Percentiles rank a stretch among this genome's conserved stretches.
phyloP scores from a whole-genome alignment of 2,113 vertebrate species.

The Baryphthengus martii region DNA sequence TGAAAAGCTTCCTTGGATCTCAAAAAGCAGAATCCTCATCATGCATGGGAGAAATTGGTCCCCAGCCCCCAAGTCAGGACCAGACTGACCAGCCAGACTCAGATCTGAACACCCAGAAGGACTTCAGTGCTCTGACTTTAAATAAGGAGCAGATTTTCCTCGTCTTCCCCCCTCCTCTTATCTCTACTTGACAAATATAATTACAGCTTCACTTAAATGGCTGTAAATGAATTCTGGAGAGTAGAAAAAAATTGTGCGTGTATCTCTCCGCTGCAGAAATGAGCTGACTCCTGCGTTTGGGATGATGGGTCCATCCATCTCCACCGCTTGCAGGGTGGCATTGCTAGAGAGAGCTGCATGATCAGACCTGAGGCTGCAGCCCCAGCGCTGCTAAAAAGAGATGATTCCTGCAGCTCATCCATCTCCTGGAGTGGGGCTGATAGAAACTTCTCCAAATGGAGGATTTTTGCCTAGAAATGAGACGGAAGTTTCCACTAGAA shows the following conservation, averaged over 20 bases:
- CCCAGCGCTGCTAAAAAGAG: background rate
- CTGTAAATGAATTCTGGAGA: slow-evolving; percentile 11
- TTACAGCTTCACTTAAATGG: slow-evolving; percentile 21
- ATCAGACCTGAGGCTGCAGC: background rate
- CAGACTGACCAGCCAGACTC: no score
- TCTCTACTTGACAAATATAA: slow-evolving; percentile 11
- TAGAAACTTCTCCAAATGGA: background rate
- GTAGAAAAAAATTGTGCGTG: background rate
- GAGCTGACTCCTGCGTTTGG: background rate
- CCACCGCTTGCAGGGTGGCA: background rate
- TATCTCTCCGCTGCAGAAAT: background rate
- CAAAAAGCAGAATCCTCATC: background rate
- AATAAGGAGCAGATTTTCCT: background rate
- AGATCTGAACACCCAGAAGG: background rate
- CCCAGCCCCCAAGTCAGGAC: background rate
- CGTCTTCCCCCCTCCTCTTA: background rate
- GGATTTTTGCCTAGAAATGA: background rate
- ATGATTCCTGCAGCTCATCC: background rate
- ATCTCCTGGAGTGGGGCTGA: background rate
- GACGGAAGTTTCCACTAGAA: rapidly evolving
- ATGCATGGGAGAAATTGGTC: background rate
- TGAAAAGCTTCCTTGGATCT: background rate
- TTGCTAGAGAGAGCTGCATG: background rate
- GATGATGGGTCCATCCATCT: slow-evolving; percentile 52
- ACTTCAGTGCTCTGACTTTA: background rate